Base-by-base conservation (phyloP, 2,797 vertebrate species). In the Loris lydekkerianus region DNA sequence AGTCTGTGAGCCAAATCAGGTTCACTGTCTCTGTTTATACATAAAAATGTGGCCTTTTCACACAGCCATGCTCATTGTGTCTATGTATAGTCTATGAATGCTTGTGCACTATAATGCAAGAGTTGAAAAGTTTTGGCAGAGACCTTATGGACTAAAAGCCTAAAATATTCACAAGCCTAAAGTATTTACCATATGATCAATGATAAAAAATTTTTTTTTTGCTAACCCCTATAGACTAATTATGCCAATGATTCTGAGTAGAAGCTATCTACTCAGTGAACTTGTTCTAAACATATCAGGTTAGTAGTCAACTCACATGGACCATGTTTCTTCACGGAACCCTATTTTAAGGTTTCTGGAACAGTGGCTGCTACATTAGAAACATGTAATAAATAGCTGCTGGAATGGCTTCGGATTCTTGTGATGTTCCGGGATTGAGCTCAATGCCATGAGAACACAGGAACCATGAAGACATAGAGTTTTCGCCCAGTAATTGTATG, bases 291-390 rank as follows among this genome's bases (percentile, higher is more conserved):
- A 90, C 86, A 80, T 46, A 31, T 8, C 86, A 49, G 15, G 29
- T 63, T 90, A 87, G 73, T 31, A 56, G 46, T 82, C 46, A 60
- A 53, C 14, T 77, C 93, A 60, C 14, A n/a, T 25, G 17, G 40
- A 34, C 25, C 23, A 18, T 76, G 1, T 63, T 92, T 78, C 23
- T 46, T 67, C 5, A 5, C 4, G 37, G 53, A 60, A n/a, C 10
- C 34, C 49, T 58, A 72, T 11, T 91, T 88, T 60, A 88, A 96
- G 43, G 23, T 85, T 69, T 75, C 70, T 21, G 63, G 17, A 77
- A 25, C 20, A 67, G 15, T 14, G 31, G 3, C 31, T 56, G 17
- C 53, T 56, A 56, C 53, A 18, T 56, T 56, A 18, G 17, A 56
- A 67, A 49, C 49, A 49, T 49, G 49, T 40, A 40, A 83, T 40